Base-by-base conservation (phyloP, 2,797 vertebrate genomes). In the Ctenopoma kingsleyae region DNA sequence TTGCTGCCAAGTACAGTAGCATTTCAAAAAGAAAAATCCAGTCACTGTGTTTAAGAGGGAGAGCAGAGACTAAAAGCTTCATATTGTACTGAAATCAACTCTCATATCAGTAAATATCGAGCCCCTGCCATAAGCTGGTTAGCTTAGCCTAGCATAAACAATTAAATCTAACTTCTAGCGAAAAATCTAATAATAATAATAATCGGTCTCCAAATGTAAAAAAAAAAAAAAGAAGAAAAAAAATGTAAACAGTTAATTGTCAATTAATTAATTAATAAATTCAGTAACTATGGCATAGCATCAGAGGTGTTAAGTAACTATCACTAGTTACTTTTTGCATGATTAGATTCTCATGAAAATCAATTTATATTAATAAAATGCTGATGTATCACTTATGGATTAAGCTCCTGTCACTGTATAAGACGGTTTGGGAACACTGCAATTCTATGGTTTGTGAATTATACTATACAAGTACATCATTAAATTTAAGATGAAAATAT, bases 181-280 rank as follows among this genome's bases (percentile, higher is more conserved):
- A 22, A 2, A 41, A 41, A 41, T 20, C 13, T 16, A 38, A 56
- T 23, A 41, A 41, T 4, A 15, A 41, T 16, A 16, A 16, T 17
- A 40, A 12, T 35, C 7, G 1, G 35, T 40, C 12, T 11, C 15
- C 12, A 40, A 40, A 40, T 40, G 38, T 15, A 15, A 40, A 15
- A 40, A 16, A 13, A 36, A n/a, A 0, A 7, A 23, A 23, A 4
- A 4, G 23, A 23, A 23, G 4, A 23, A 23, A 23, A 23, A 3
- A 6, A 5, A 40, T 65, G 27, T 27, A 41, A 25, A 22, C 2
- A 19, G 6, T 46, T 30, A 16, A 6, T 23, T 46, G 4, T 68
- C 36, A 41, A 41, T 16, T 16, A 16, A 60, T 27, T 59, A 55
- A 38, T 1, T 41, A 6, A 67, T 36, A 1, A 48, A 62, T 68